Evolutionary conservation across 2,113 vertebrate genomes (phyloP).

Genomic region (Murina feae): DNA sequence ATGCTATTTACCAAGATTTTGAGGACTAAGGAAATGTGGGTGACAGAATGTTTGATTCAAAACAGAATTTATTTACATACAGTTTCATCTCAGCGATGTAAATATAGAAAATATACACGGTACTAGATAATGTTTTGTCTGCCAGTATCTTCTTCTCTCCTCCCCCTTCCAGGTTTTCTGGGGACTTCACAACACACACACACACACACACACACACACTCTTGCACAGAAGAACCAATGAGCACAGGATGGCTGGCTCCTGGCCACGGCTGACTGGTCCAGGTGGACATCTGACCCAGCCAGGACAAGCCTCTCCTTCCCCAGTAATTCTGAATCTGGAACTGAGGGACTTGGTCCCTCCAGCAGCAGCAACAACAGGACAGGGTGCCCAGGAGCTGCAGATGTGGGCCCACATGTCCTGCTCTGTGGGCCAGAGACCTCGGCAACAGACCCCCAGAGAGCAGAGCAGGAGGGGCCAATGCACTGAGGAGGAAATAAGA

Average conservation of each 20-base stretch:
- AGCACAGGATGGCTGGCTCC: background rate
- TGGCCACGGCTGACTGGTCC: background rate
- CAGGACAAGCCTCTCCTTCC: background rate
- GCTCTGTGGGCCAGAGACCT: background rate
- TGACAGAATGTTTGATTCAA: background rate
- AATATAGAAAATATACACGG: background rate
- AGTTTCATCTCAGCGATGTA: background rate
- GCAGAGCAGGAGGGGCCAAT: background rate
- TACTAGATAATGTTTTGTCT: background rate
- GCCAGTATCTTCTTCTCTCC: background rate
- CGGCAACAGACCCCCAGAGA: background rate
- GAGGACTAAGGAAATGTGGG: background rate
- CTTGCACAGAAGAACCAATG: background rate
- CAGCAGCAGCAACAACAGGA: background rate
- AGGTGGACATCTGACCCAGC: background rate
- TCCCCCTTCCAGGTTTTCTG: background rate
- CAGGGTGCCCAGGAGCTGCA: background rate
- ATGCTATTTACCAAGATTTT: background rate
- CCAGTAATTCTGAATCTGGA: background rate
- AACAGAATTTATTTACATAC: slow-evolving; percentile 4
- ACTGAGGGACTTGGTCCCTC: background rate
- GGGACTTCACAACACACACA: background rate
- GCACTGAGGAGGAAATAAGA: background rate
- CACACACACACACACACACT: background rate
- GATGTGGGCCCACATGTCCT: background rate